Conservation (phyloP, 2,797 vertebrate species). For the Otus scops region DNA sequence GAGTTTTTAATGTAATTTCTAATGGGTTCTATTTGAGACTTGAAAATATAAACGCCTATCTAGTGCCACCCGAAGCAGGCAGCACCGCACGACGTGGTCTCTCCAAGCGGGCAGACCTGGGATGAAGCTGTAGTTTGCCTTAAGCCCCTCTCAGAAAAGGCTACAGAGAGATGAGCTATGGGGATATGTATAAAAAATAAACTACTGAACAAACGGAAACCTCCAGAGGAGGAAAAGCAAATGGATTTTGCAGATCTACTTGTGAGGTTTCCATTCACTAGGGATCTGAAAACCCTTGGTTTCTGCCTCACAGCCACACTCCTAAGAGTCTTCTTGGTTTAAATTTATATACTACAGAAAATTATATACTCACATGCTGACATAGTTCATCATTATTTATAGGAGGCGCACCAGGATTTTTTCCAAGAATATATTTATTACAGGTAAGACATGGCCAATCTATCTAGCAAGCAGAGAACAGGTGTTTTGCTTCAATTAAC, state of each 20-base stretch:
- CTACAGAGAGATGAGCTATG: not conserved
- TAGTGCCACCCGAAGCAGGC: not conserved
- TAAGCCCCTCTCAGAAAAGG: not conserved
- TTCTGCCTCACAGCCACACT: constrained; percentile 5
- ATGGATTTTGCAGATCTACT: constrained; percentile 42
- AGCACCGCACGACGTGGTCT: not conserved
- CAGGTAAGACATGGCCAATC: constrained; percentile 64
- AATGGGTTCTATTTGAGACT: not conserved
- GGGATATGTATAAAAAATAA: not conserved
- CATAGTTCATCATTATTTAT: constrained; percentile 74
- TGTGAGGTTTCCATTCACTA: constrained; percentile 31
- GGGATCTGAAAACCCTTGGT: not conserved
- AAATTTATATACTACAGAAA: constrained; percentile 75
- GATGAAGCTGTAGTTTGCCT: not conserved
- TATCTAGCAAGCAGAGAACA: constrained; percentile 62
- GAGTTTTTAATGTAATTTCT: not conserved
- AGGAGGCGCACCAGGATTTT: not conserved
- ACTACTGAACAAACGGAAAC: not conserved
- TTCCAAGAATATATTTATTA: constrained; percentile 67
- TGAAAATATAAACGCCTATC: not conserved
- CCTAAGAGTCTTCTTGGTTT: constrained; percentile 43
- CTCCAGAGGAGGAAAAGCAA: constrained; percentile 3
- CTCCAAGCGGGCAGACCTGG: not conserved
- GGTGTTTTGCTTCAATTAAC: constrained; percentile 73
- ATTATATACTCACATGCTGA: constrained; percentile 60